A percentile compares a stretch with the other conserved stretches of the same genome.
Evolutionary conservation across 2,888 invertebrate species (phyloP).

Genomic region (Hololepta plana): DNA sequence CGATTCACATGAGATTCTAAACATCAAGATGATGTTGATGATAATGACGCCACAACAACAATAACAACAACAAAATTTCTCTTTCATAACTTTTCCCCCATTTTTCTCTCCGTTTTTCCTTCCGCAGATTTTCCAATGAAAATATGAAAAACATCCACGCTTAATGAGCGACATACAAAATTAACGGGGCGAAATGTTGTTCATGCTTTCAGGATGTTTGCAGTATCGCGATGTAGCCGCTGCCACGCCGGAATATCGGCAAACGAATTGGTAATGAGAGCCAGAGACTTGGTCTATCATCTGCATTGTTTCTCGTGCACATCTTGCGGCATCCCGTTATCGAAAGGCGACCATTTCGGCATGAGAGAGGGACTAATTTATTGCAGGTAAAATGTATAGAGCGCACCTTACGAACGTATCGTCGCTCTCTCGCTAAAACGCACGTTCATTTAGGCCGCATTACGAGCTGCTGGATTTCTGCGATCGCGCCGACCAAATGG

Average conservation of each 20-base stretch:
- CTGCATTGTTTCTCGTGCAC: constrained; percentile 79
- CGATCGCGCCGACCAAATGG: constrained; percentile 37
- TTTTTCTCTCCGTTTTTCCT: too few relatives aligned
- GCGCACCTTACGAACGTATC: not conserved
- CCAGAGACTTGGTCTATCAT: constrained; percentile 74
- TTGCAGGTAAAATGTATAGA: constrained; percentile 30
- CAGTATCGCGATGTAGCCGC: constrained; percentile 67
- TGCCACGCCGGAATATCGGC: constrained; percentile 73
- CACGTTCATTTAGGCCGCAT: constrained; percentile 32
- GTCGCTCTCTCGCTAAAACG: not conserved
- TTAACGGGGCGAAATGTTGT: too few relatives aligned
- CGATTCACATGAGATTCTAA: too few relatives aligned
- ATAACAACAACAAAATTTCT: too few relatives aligned
- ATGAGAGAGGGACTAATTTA: constrained; percentile 67
- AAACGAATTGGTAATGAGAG: constrained; percentile 82
- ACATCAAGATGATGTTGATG: too few relatives aligned
- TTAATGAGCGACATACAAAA: too few relatives aligned
- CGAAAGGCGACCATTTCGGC: constrained; percentile 83
- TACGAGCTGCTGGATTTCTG: constrained; percentile 47
- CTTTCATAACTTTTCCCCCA: too few relatives aligned
- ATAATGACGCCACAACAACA: too few relatives aligned
- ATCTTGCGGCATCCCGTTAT: constrained; percentile 62
- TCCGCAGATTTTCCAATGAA: too few relatives aligned
- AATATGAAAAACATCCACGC: too few relatives aligned
- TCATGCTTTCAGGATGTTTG: constrained; percentile 62